Conservation (phyloP, 2,113 vertebrate genomes). For the Tamias sibiricus region DNA sequence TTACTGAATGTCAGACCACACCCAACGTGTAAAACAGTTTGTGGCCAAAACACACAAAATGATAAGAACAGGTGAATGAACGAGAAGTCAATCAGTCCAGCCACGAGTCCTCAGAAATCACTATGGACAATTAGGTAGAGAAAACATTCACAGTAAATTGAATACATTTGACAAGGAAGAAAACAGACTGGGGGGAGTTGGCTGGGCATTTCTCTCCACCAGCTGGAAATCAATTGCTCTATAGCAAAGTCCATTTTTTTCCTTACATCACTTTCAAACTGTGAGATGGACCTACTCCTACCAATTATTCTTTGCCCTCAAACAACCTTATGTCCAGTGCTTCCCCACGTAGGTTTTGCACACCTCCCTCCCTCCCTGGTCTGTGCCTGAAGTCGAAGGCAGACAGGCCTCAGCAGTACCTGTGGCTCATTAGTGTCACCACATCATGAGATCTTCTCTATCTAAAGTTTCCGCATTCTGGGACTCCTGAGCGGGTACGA, state of each 20-base stretch:
- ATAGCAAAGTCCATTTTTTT: not conserved
- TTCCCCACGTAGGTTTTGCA: not conserved
- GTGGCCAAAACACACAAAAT: not conserved
- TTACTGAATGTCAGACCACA: not conserved
- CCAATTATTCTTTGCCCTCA: conserved; percentile 8
- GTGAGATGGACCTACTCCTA: not conserved
- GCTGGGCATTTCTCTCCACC: not conserved
- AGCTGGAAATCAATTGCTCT: not conserved
- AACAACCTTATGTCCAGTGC: not conserved
- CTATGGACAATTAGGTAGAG: not conserved
- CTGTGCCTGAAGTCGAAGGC: not conserved
- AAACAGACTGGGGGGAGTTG: not conserved
- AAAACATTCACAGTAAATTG: not conserved
- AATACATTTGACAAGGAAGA: not conserved
- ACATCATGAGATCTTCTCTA: not conserved
- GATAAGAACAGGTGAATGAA: not conserved
- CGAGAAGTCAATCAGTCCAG: conserved; percentile 17
- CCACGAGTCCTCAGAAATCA: not conserved
- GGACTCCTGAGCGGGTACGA: not conserved
- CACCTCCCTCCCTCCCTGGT: not conserved
- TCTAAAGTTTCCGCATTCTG: not conserved
- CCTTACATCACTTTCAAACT: not conserved
- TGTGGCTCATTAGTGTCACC: not conserved
- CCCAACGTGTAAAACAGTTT: not conserved
- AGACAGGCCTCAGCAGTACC: not conserved